Evolutionary conservation across 37 sponge, comb jelly and placozoan species (phyloP).

Genomic region (Haliclona indistincta): DNA sequence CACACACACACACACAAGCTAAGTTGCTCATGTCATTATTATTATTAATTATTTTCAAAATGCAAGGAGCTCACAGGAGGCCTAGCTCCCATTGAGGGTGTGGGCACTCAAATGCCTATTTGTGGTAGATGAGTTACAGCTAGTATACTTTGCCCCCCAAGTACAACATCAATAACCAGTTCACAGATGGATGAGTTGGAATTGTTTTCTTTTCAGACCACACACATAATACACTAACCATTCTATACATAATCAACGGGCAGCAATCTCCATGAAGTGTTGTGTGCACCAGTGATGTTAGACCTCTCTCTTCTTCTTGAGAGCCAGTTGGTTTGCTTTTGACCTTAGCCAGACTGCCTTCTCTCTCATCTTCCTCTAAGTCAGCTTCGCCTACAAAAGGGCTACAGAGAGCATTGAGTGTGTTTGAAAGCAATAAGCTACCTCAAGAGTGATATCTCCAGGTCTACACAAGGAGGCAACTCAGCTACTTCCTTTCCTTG

Average conservation of each 20-base stretch:
- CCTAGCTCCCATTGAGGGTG: no score
- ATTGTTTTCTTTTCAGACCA: no score
- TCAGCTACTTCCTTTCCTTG: constrained; percentile 25
- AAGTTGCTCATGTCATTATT: no score
- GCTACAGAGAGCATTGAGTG: background rate
- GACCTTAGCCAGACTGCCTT: background rate
- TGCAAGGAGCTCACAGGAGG: no score
- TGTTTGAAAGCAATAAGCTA: background rate
- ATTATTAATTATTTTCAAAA: no score
- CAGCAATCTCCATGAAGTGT: constrained; percentile 55
- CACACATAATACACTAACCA: constrained; percentile 29
- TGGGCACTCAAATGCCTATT: no score
- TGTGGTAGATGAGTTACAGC: no score
- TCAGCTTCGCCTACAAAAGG: background rate
- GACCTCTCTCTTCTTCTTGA: constrained; percentile 14
- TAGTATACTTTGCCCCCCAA: no score
- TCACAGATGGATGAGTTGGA: no score
- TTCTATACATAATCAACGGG: constrained; percentile 44
- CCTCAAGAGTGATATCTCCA: constrained; percentile 57
- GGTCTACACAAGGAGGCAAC: constrained; percentile 52
- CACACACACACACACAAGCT: no score
- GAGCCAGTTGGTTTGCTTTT: no score
- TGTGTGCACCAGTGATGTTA: constrained; percentile 17
- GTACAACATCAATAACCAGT: no score
- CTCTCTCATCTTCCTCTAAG: background rate